These are phyloP conservation scores for Epicauta chinensis DNA, from an alignment of 1,140 invertebrate species.

Conservation along the genomic window DNA sequence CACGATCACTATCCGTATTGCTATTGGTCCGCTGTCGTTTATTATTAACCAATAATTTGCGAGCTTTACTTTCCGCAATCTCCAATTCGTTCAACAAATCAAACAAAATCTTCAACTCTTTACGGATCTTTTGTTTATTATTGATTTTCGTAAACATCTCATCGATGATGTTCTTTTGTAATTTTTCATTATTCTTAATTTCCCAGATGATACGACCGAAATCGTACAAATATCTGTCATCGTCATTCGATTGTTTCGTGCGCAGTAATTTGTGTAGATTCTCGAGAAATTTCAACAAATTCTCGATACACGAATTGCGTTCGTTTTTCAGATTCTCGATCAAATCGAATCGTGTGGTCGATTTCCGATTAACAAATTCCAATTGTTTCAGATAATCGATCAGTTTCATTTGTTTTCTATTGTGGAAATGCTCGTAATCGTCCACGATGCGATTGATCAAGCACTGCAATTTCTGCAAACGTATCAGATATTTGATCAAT, in stretches of 20 bases:
- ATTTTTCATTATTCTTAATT: constrained; percentile 31
- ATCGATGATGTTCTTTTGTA: constrained; percentile 27
- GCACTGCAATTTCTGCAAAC: constrained; percentile 31
- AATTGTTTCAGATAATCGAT: constrained; percentile 25
- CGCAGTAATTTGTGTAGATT: constrained; percentile 26
- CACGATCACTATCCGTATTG: too few species aligned
- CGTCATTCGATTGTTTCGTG: constrained; percentile 5
- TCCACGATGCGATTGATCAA: constrained; percentile 27
- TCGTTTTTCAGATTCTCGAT: constrained; percentile 21
- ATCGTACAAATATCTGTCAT: too few species aligned
- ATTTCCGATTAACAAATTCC: constrained; percentile 22
- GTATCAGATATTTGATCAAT: constrained; percentile 27
- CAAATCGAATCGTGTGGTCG: constrained; percentile 24
- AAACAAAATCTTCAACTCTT: constrained; percentile 36
- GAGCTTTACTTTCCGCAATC: constrained; percentile 20
- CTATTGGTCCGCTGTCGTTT: too few species aligned
- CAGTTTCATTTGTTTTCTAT: constrained; percentile 30
- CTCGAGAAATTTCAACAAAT: constrained; percentile 22
- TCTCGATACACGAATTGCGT: constrained; percentile 22
- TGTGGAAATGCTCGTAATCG: constrained; percentile 25
- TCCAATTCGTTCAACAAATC: constrained; percentile 32
- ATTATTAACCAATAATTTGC: constrained; percentile 9
- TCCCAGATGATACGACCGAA: constrained; percentile 24
- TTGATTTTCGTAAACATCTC: constrained; percentile 30
- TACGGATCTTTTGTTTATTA: constrained; percentile 25